Conservation (phyloP, 2,797 vertebrate species). For the Discoglossus pictus region DNA sequence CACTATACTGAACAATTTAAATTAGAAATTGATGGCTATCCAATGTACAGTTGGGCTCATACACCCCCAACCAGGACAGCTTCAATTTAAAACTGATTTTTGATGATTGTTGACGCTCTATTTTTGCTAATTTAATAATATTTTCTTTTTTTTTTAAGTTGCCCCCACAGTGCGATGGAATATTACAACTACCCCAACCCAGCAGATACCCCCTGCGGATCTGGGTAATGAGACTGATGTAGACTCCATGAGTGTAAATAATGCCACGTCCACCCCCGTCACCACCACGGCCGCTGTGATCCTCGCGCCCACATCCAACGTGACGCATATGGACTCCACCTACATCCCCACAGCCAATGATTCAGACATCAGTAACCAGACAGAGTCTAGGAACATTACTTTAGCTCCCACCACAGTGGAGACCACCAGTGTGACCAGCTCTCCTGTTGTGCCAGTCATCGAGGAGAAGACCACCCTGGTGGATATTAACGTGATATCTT, state of each 20-base stretch:
- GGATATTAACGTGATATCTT: neutral
- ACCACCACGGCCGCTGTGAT: slow-evolving; percentile 26
- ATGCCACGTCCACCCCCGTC: neutral
- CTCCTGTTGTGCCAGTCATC: neutral
- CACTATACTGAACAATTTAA: no score
- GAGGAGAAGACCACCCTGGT: neutral
- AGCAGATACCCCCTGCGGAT: neutral
- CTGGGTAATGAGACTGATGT: neutral
- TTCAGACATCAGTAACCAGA: slow-evolving; percentile 26
- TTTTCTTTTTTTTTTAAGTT: neutral
- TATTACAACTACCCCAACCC: slow-evolving; percentile 15
- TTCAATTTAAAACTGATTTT: no score
- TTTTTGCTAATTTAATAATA: neutral
- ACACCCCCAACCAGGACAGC: no score
- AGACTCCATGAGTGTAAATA: neutral
- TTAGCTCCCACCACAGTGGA: slow-evolving; percentile 2
- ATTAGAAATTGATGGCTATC: no score
- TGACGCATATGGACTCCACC: neutral
- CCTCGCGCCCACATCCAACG: slow-evolving; percentile 28
- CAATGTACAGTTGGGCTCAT: no score
- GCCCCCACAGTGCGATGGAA: neutral
- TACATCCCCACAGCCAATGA: slow-evolving; percentile 1
- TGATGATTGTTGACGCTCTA: no score
- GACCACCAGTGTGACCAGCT: neutral
- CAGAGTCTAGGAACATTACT: slow-evolving; percentile 5